Conservation (phyloP, 2,113 vertebrate species). For the Austrofundulus limnaeus region DNA sequence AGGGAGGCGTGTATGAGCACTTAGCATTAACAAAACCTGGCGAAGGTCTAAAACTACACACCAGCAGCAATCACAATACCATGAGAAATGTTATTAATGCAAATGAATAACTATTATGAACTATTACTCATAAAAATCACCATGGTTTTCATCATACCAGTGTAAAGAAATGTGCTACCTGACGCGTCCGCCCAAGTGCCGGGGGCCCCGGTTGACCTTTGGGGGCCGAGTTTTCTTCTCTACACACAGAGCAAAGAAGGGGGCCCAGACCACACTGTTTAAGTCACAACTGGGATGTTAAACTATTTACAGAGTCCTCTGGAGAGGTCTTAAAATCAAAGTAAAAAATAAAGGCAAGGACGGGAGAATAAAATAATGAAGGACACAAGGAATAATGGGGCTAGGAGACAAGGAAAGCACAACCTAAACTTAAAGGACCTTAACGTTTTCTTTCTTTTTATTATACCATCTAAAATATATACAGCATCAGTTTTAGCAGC, state of each 20-base stretch:
- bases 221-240: constrained; percentile 79
- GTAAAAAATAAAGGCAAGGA: constrained; percentile 29
- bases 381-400: constrained; percentile 49
- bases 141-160: constrained; percentile 78
- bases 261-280: constrained; percentile 76
- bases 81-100: constrained; percentile 57
- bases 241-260: constrained; percentile 80
- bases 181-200: constrained; percentile 72
- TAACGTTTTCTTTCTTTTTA: constrained; percentile 14
- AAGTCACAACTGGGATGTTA: constrained; percentile 81
- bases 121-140: constrained; percentile 68
- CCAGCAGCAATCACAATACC: constrained; percentile 63
- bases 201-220: constrained; percentile 80
- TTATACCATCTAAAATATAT: constrained; percentile 9
- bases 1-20: constrained; percentile 54
- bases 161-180: constrained; percentile 84
- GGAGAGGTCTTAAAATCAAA: constrained; percentile 69
- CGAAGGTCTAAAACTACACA: constrained; percentile 60
- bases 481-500: neutral
- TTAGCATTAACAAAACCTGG: constrained; percentile 46
- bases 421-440: constrained; percentile 81
- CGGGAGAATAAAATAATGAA: constrained; percentile 37
- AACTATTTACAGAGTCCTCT: constrained; percentile 74
- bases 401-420: constrained; percentile 75
- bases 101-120: constrained; percentile 60